Base-by-base conservation (phyloP, 2,888 invertebrate genomes). In the Caenorhabditis sp. region DNA sequence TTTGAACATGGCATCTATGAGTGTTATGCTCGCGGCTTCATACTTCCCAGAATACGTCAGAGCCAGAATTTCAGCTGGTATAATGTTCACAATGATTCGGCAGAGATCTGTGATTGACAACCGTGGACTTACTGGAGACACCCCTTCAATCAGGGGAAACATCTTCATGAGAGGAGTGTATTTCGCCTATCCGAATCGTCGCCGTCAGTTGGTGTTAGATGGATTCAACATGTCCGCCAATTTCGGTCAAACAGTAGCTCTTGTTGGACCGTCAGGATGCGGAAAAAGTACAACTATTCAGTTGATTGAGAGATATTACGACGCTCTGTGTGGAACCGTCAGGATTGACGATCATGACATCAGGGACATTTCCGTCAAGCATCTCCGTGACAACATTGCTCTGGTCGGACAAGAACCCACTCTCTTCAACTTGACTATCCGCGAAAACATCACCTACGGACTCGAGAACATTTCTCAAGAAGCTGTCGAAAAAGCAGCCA, bases 111-210 rank as follows among this genome's bases (percentile, higher is more conserved):
- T 71, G 3, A 90, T 90, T 27, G 89, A 90, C 81, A 87, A 88
- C 39, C 85, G 85, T 66, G 88, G 89, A 17, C 76, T 81, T 11
- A 78, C 72, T 41, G 90, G 89, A 56, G 82, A 85, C 30, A 82
- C 82, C 35, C 82, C 86, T 75, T 87, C 87, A 73, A 73, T 85
- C 22, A 73, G 70, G 17, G 94, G 94, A 9, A 92, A 93, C 86
- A 93, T 95, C 0, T 91, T 92, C 32, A 93, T 94, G 79, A 91
- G 92, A 61, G 90, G 92, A 24, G 92, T 95, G 0, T 94, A 90
- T 91, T 95, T 95, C 90, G 92, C 93, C 48, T 95, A 95, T 90
- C 95, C 95, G 1, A 93, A 93, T 0, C 92, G 95, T 13, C 92
- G 92, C 37, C 93, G 80, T 20, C 77, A 93, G 77, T 92, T 81